These are phyloP conservation scores for Lamprologus lemairii DNA, from an alignment of 2,113 vertebrate genomes.

Conservation along the genomic window DNA sequence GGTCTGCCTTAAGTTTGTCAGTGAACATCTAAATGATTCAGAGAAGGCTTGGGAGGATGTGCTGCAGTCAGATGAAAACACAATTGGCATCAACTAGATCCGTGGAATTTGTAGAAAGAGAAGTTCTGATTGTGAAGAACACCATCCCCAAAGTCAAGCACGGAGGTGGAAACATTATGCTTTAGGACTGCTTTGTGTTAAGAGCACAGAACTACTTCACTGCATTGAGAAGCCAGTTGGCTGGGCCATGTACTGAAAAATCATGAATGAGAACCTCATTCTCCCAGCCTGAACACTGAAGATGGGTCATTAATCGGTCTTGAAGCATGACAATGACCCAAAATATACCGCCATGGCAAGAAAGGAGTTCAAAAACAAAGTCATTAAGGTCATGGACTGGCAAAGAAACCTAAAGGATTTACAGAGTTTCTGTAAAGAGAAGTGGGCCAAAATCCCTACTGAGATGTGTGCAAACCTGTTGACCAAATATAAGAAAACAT, in stretches of 20 bases:
- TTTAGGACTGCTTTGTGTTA: background rate
- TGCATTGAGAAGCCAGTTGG: background rate
- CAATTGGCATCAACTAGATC: background rate
- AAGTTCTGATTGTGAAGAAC: background rate
- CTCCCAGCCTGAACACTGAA: background rate
- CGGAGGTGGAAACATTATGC: background rate
- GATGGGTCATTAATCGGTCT: background rate
- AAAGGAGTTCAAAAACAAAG: background rate
- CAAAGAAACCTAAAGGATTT: background rate
- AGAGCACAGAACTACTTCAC: background rate
- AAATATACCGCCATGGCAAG: background rate
- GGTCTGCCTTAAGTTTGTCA: background rate
- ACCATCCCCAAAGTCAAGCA: background rate
- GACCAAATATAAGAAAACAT: background rate
- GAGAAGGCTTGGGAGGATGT: background rate
- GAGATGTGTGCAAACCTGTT: background rate
- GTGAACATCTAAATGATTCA: background rate
- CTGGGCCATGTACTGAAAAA: background rate
- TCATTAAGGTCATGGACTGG: background rate
- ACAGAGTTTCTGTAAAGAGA: background rate
- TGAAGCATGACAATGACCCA: background rate
- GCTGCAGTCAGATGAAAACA: background rate
- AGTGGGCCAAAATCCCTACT: background rate
- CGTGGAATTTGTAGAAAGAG: background rate
- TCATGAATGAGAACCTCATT: background rate